Evolutionary conservation across 2,888 invertebrate genomes (phyloP).

Genomic region (Chloromyia formosa): DNA sequence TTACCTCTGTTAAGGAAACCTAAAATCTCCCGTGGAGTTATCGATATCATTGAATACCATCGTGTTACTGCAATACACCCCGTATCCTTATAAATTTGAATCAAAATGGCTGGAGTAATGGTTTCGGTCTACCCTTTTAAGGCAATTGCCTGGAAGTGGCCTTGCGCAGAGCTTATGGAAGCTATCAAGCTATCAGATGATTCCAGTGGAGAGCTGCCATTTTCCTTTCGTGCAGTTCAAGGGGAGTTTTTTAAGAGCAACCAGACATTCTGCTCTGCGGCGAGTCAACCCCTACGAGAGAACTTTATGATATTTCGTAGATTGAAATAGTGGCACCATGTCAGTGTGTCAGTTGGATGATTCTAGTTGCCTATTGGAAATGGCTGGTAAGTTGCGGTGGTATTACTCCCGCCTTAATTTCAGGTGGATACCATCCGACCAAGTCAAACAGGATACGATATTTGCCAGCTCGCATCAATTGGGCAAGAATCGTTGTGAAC

Average conservation of each 20-base stretch:
- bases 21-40: background rate
- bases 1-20: background rate
- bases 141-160: background rate
- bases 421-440: no score
- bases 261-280: no score
- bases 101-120: background rate
- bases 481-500: no score
- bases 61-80: background rate
- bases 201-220: background rate
- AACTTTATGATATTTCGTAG: no score
- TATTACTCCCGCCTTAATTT: no score
- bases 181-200: background rate
- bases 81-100: slow-evolving; percentile 1
- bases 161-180: slow-evolving; percentile 5
- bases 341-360: background rate
- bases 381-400: no score
- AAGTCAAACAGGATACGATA: no score
- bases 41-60: background rate
- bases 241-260: no score
- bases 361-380: no score
- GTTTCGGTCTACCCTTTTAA: background rate
- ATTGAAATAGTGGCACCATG: background rate
- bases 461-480: no score
- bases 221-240: slow-evolving; percentile 16
- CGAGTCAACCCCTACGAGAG: no score